Base-by-base conservation (phyloP, 2,888 invertebrate genomes). In the Phyto melanocephala region DNA sequence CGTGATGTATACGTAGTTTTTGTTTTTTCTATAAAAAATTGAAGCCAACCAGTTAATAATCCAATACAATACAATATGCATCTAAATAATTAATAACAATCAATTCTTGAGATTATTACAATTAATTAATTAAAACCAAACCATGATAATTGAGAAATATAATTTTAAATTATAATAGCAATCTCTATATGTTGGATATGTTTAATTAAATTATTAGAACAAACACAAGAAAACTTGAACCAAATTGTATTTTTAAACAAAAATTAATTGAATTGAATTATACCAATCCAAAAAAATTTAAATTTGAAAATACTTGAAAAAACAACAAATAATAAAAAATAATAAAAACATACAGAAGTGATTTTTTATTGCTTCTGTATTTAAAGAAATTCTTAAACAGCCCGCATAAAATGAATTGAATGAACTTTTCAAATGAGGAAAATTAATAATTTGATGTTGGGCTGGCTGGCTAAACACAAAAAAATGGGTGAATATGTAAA, bases 231-330 rank as follows among this genome's bases (percentile, higher is more conserved):
- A 35, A 60, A 52, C 8, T 42, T 37, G 37, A 17, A 28, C 15
- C 50, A 58, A 15, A 35, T 10, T 52, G 33, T 54, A 45, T 54
- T 24, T 52, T n/a, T 47, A 58, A 76, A 75, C 52, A 7, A 74
- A 67, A 37, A 68, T 68, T 74, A 68, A 68, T 80, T 80, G 40
- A 82, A 79, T 79, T 82, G 78, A 82, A 82, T 79, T 79, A 71
- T 58, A 37, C 33, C 78, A 79, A 74, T 79, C 33, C 56, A 37
- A 78, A 45, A n/a, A 50, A 78, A 70, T 74, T 56, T 75, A 58
- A 81, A 13, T 45, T 20, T 24, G 15, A 50, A 50, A 47, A 45
- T 20, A 11, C n/a, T 60, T 45, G 63, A 63, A 62, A 4, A 42
- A n/a, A 15, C 6, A 50, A 50, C 13, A 22, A 10, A 7, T n/a